Conservation (phyloP, 2,797 vertebrate genomes). For the Percopsis omiscomaycus region DNA sequence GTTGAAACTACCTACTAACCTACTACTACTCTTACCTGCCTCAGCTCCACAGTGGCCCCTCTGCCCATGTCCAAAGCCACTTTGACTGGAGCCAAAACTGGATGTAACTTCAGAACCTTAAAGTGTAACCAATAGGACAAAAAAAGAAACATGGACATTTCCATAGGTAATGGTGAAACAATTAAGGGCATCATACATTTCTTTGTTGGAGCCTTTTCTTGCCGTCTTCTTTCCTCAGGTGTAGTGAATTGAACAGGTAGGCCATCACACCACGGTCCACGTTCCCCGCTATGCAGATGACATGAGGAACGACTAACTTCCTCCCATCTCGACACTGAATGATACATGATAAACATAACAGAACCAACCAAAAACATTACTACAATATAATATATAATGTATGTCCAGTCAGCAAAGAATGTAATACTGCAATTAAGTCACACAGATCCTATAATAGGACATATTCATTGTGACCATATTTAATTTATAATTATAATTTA, state of each 20-base stretch:
- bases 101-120: conserved; percentile 94
- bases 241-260: conserved; percentile 88
- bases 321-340: conserved; percentile 88
- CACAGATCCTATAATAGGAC: no score
- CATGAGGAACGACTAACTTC: conserved; percentile 82
- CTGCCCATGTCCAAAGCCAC: conserved; percentile 87
- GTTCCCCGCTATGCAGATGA: conserved; percentile 83
- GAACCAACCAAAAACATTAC: neutral
- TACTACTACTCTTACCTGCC: conserved; percentile 79
- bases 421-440: no score
- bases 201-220: conserved; percentile 80
- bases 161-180: neutral
- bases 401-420: no score
- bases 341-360: conserved; percentile 23
- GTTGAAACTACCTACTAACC: neutral
- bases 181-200: conserved; percentile 73
- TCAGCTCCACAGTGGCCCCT: conserved; percentile 84
- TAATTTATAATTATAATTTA: no score
- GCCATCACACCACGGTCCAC: conserved; percentile 86
- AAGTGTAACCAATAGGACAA: conserved; percentile 21
- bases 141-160: neutral
- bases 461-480: no score
- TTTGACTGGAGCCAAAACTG: conserved; percentile 90
- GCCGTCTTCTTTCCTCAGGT: conserved; percentile 72
- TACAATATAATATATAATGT: no score